Evolutionary conservation across 2,888 invertebrate genomes (phyloP).

Genomic region (Chymomyza procnemis): DNA sequence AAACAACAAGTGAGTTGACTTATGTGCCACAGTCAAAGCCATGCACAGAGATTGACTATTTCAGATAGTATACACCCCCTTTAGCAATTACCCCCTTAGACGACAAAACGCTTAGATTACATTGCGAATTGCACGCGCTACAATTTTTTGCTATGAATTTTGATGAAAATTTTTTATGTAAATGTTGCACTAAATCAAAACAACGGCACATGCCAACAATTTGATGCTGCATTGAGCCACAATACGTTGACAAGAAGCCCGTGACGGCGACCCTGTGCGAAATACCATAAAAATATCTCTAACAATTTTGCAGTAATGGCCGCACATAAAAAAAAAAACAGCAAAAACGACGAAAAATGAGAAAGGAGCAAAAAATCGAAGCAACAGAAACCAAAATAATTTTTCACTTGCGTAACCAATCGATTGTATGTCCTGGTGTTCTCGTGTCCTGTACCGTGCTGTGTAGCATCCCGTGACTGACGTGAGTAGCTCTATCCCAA

Average conservation of each 20-base stretch:
- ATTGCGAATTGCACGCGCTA: background rate
- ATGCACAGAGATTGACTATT: slow-evolving; percentile 41
- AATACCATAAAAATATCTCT: slow-evolving; percentile 38
- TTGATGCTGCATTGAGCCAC: slow-evolving; percentile 56
- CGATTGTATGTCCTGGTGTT: slow-evolving; percentile 54
- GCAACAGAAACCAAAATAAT: slow-evolving; percentile 46
- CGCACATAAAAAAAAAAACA: slow-evolving; percentile 46
- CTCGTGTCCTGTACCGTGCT: too few relatives aligned
- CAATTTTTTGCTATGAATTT: slow-evolving; percentile 47
- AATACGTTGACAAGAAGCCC: slow-evolving; percentile 58
- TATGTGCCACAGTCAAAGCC: slow-evolving; percentile 67
- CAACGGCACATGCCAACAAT: slow-evolving; percentile 59
- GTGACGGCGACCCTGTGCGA: background rate
- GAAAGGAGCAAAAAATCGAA: background rate
- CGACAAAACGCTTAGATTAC: background rate
- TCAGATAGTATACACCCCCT: slow-evolving; percentile 39
- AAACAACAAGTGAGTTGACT: slow-evolving; percentile 57
- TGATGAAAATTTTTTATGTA: slow-evolving; percentile 61
- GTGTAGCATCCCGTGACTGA: background rate
- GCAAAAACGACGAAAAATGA: background rate
- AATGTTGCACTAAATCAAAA: slow-evolving; percentile 71
- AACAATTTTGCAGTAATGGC: slow-evolving; percentile 66
- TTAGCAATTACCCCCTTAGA: slow-evolving; percentile 42
- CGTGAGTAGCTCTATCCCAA: background rate
- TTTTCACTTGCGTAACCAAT: slow-evolving; percentile 73